These are phyloP conservation scores for Alca torda DNA, from an alignment of 2,797 vertebrate genomes.

Conservation along the genomic window DNA sequence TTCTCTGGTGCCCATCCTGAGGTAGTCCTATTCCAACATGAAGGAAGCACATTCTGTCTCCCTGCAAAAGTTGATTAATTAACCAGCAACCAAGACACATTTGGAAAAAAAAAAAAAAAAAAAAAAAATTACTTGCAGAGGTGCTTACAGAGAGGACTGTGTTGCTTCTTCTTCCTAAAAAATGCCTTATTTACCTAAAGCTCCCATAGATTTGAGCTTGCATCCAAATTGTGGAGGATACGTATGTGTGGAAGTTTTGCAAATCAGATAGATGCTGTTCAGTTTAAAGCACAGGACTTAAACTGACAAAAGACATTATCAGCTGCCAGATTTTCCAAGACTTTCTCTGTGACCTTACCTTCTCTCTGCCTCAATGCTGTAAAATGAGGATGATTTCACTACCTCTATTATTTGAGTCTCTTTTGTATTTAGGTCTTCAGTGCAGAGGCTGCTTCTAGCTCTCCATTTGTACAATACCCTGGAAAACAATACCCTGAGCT, in stretches of 20 bases:
- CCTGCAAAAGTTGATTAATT: background rate
- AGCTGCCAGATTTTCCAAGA: background rate
- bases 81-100: accelerated
- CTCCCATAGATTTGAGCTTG: background rate
- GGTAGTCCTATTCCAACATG: background rate
- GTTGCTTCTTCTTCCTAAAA: background rate
- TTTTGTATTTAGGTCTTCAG: background rate
- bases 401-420: background rate
- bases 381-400: background rate
- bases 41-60: background rate
- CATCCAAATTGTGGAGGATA: background rate
- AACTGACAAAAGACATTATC: background rate
- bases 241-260: accelerated
- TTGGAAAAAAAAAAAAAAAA: background rate
- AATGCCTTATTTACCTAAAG: background rate
- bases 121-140: background rate
- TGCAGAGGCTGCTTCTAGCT: background rate
- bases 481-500: background rate
- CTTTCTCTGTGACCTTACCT: background rate
- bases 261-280: background rate
- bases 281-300: background rate
- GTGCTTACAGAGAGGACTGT: background rate
- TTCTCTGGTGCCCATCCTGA: background rate
- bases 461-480: background rate
- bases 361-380: background rate